Base-by-base conservation (phyloP, 2,113 vertebrate genomes). In the Artemisiospiza belli region DNA sequence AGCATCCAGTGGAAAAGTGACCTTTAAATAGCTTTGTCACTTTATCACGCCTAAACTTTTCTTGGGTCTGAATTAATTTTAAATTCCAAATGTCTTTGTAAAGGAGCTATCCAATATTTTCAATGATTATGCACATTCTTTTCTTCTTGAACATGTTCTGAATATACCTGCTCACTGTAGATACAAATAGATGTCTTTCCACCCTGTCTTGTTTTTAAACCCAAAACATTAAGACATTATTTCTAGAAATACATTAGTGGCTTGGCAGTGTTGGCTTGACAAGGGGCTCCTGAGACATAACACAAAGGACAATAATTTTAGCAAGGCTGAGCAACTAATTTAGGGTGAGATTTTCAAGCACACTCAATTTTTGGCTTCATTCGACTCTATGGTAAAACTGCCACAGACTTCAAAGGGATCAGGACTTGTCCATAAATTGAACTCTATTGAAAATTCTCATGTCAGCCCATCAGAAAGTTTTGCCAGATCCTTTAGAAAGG, bases 281-380 rank as follows among this genome's bases (percentile, higher is more conserved):
- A 82, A 96, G 66, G 73, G 90, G 69, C 95, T 96, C 93, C 62
- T 86, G 94, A 96, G 95, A 96, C 92, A 93, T 92, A 90, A 93
- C 90, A 92, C 68, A 72, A 82, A 92, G 90, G 89, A 95, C 95
- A 94, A 93, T 68, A 82, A 95, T 96, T 95, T 89, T 82, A 96
- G 95, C 90, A 93, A 93, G 86, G 79, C 44, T 96, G 96, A 97
- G 66, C 58, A 95, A 96, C 88, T 92, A 96, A 96, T 96, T 94
- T 92, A 89, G 62, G 86, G 88, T 66, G 73, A 89, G 62, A 89
- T 82, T 93, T 93, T 94, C 80, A 84, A 81, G 87, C 3, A 2
- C n/a, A 27, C 20, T 95, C 72, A n/a, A 11, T 23, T 57, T 46
- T 22, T 89, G 73, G 44, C 76, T 87, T 70, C 47, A 78, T 70